phyloP scores from a whole-genome alignment of 2,888 invertebrate genomes.

The Caradrina clavipalpis region DNA sequence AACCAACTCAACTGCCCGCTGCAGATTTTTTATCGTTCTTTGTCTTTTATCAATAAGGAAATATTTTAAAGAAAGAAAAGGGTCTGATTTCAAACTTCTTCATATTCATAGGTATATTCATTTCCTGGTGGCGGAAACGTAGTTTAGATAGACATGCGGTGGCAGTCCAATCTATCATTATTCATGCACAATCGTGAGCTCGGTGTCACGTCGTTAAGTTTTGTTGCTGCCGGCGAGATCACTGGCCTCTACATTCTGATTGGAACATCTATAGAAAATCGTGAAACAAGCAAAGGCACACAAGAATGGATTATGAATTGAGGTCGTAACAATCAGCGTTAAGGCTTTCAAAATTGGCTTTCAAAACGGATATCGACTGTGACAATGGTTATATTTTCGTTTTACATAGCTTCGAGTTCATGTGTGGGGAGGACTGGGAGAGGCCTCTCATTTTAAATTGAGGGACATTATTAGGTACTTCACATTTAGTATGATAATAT shows the following conservation, averaged over 20 bases:
- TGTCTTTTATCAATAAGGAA: background rate
- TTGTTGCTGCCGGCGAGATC: background rate
- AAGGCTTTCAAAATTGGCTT: constrained; percentile 7
- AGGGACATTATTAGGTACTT: constrained; percentile 11
- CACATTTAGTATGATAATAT: constrained; percentile 15
- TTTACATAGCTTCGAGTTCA: constrained; percentile 2
- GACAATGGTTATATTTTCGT: constrained; percentile 18
- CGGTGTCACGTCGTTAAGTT: constrained; percentile 26
- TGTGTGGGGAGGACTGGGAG: background rate
- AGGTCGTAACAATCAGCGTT: background rate
- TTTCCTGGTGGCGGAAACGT: constrained; percentile 10
- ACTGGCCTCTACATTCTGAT: constrained; percentile 22
- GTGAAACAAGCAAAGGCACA: constrained; percentile 1
- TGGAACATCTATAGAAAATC: background rate
- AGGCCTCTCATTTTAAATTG: constrained; percentile 9
- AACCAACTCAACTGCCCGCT: background rate
- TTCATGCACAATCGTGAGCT: constrained; percentile 31
- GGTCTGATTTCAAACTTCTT: background rate
- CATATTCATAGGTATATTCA: constrained; percentile 9
- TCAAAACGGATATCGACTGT: constrained; percentile 11
- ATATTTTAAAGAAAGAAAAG: background rate
- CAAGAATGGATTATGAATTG: background rate
- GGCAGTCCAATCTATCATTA: constrained; percentile 29
- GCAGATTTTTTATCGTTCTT: background rate
- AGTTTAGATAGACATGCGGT: background rate